phyloP scores from a whole-genome alignment of 1,140 invertebrate genomes.

The Caenorhabditis remanei region DNA sequence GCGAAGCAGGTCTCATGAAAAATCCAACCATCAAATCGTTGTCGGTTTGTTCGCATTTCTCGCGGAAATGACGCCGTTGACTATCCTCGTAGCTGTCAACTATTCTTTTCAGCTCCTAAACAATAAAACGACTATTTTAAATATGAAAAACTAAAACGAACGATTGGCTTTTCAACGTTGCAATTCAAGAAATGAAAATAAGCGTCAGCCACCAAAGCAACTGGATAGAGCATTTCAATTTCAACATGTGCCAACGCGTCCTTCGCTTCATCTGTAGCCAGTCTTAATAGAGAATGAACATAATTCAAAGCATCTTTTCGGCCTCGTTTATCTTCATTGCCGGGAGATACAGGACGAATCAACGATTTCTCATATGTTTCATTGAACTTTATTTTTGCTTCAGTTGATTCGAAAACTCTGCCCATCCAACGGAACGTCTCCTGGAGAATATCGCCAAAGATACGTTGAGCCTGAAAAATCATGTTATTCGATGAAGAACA shows the following conservation, averaged over 20 bases:
- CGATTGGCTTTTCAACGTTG: conserved; percentile 20
- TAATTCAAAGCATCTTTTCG: conserved; percentile 17
- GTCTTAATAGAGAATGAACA: conserved; percentile 4
- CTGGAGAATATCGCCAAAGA: conserved; percentile 13
- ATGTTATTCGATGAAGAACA: neutral
- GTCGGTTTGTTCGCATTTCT: conserved; percentile 40
- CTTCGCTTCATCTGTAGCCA: neutral
- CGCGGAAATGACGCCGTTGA: neutral
- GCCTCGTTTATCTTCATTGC: conserved; percentile 15
- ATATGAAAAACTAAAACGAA: neutral
- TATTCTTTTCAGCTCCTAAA: conserved; percentile 17
- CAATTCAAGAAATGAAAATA: conserved; percentile 43
- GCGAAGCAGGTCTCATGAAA: conserved; percentile 29
- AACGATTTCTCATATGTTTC: conserved; percentile 11
- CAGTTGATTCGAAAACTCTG: conserved; percentile 41
- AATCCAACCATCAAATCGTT: conserved; percentile 29
- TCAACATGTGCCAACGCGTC: conserved; percentile 18
- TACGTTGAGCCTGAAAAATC: neutral
- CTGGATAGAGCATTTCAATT: conserved; percentile 37
- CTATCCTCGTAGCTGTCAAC: conserved; percentile 26
- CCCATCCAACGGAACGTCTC: conserved; percentile 50
- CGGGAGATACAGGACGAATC: conserved; percentile 5
- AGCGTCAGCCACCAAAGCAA: conserved; percentile 25
- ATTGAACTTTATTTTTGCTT: conserved; percentile 31
- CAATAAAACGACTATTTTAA: neutral